Percentiles rank a stretch among this genome's conserved stretches.
These are phyloP conservation scores for Perithous albicinctus DNA, from an alignment of 2,888 invertebrate species.

Conservation along the genomic window DNA sequence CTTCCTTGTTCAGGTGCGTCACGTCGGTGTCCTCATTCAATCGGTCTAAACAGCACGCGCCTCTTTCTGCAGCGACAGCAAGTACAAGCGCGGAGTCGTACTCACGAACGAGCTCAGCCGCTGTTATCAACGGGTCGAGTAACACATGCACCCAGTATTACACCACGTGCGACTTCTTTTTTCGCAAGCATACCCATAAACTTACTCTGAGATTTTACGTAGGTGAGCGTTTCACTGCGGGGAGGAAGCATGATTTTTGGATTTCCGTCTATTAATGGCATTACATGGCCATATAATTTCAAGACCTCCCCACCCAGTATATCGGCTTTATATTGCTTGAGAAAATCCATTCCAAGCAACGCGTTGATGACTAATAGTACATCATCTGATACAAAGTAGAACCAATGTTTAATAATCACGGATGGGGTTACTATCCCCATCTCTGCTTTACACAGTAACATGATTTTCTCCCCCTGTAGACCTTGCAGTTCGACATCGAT, in stretches of 20 bases:
- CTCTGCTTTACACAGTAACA: background rate
- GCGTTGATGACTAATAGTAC: background rate
- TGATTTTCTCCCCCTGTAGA: background rate
- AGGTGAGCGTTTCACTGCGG: background rate
- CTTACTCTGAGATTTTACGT: no score
- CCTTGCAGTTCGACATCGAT: constrained; percentile 5
- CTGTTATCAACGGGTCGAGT: no score
- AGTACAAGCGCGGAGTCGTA: no score
- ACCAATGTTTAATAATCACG: constrained; percentile 1
- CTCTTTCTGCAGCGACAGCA: no score
- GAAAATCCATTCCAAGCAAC: background rate
- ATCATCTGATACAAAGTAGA: background rate
- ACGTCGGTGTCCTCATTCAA: no score
- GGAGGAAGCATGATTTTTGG: background rate
- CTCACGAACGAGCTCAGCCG: no score
- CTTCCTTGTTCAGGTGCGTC: no score
- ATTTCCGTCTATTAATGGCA: constrained; percentile 8
- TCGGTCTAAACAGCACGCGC: no score
- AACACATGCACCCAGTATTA: background rate
- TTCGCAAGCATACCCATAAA: background rate
- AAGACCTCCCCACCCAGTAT: background rate
- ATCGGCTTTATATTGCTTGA: constrained; percentile 3
- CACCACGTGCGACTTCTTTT: no score
- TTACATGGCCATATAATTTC: constrained; percentile 16
- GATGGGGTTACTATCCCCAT: background rate